Evolutionary conservation across 1,140 invertebrate genomes (phyloP).

Genomic region (Penaeus indicus): DNA sequence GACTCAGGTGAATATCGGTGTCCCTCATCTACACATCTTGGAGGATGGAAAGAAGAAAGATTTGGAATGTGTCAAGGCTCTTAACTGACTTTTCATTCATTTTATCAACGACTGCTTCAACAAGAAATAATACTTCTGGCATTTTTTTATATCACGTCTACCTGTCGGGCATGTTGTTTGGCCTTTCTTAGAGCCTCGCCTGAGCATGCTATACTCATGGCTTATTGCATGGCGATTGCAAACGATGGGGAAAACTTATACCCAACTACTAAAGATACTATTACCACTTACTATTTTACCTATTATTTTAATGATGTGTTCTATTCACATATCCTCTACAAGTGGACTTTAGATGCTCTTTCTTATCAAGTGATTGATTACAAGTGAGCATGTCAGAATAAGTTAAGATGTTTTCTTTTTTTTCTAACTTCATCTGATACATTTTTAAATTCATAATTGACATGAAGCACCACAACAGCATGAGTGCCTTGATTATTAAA

Average conservation of each 20-base stretch:
- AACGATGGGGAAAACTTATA: constrained; percentile 3
- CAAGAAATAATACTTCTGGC: no score
- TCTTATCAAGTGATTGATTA: no score
- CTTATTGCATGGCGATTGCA: constrained; percentile 49
- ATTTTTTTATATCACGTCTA: neutral
- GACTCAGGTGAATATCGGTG: constrained; percentile 49
- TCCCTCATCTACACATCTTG: constrained; percentile 10
- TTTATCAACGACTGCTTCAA: neutral
- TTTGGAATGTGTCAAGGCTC: constrained; percentile 20
- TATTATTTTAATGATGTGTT: neutral
- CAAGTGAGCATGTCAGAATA: neutral
- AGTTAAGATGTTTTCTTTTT: neutral
- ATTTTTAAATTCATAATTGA: neutral
- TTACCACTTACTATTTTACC: constrained; percentile 5
- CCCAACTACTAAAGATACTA: neutral
- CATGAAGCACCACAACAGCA: neutral
- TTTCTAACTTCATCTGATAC: no score
- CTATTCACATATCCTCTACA: no score
- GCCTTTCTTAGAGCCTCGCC: constrained; percentile 36
- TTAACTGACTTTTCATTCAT: no score
- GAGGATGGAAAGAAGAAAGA: neutral
- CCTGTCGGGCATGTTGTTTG: constrained; percentile 51
- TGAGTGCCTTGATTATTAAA: neutral
- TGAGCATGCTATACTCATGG: constrained; percentile 42
- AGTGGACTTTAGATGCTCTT: no score